Evolutionary conservation across 23 tunicate species (phyloP).

Genomic region (Ascidia mentula): DNA sequence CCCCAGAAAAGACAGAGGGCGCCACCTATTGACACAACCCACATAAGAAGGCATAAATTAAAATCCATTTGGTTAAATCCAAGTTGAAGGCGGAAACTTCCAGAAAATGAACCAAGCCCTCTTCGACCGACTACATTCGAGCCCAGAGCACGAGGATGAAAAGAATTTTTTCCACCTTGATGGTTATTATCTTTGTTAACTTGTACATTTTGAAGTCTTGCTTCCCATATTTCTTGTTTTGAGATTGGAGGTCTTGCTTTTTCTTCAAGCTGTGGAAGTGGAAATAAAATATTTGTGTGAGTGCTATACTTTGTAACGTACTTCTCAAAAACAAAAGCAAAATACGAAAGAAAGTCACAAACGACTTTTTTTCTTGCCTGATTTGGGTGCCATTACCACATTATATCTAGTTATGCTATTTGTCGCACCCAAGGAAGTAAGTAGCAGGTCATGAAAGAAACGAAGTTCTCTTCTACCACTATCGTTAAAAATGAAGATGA

Average conservation of each 20-base stretch:
- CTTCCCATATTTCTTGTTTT: not conserved
- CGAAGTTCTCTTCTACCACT: too few relatives aligned
- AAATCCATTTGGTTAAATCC: constrained; percentile 14
- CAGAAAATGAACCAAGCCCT: not conserved
- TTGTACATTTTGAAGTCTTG: not conserved
- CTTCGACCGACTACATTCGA: not conserved
- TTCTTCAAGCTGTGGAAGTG: not conserved
- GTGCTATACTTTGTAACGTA: too few relatives aligned
- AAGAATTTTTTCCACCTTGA: not conserved
- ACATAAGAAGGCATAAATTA: constrained; percentile 11
- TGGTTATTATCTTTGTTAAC: not conserved
- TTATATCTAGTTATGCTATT: too few relatives aligned
- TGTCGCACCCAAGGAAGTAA: too few relatives aligned
- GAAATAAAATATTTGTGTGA: too few relatives aligned
- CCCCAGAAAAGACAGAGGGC: not conserved
- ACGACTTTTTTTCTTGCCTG: too few relatives aligned
- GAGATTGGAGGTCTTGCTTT: not conserved
- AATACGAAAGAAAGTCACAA: too few relatives aligned
- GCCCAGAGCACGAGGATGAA: constrained; percentile 33
- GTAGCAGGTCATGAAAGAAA: too few relatives aligned
- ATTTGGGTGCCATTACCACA: too few relatives aligned
- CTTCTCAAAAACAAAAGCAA: too few relatives aligned
- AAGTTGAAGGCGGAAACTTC: not conserved
- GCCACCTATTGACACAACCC: not conserved
- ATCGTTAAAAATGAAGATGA: too few relatives aligned